Conservation (phyloP, 2,113 vertebrate genomes). For the Drymodes brunneopygia region DNA sequence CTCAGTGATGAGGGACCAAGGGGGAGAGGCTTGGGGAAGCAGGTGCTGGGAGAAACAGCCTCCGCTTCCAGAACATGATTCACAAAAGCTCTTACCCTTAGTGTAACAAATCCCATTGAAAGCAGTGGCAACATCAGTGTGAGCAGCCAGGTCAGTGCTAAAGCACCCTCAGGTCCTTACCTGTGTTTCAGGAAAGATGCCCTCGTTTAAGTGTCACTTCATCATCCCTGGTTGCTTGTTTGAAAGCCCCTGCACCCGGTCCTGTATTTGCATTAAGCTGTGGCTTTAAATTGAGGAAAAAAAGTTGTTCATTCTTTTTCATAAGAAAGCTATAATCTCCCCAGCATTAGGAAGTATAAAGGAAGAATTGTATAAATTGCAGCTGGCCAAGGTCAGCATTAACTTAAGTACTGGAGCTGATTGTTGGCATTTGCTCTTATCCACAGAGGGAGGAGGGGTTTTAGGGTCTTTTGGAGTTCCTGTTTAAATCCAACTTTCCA, state of each 20-base stretch:
- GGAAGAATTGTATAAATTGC: background rate
- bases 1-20: background rate
- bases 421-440: background rate
- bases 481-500: background rate
- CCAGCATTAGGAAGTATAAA: background rate
- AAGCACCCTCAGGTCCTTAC: fast-evolving
- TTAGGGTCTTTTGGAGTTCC: background rate
- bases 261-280: background rate
- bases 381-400: background rate
- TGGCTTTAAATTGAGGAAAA: background rate
- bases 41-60: background rate
- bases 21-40: background rate
- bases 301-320: background rate
- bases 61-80: background rate
- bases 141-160: background rate
- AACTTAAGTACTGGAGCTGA: background rate
- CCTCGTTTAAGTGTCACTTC: background rate
- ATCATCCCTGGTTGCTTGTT: background rate
- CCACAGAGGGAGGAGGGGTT: background rate
- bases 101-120: background rate
- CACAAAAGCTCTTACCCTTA: background rate
- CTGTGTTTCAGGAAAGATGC: background rate
- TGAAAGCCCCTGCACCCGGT: background rate
- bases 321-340: background rate
- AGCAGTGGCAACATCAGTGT: background rate